phyloP scores from a whole-genome alignment of 2,888 invertebrate genomes.

The Nomada ruficornis region DNA sequence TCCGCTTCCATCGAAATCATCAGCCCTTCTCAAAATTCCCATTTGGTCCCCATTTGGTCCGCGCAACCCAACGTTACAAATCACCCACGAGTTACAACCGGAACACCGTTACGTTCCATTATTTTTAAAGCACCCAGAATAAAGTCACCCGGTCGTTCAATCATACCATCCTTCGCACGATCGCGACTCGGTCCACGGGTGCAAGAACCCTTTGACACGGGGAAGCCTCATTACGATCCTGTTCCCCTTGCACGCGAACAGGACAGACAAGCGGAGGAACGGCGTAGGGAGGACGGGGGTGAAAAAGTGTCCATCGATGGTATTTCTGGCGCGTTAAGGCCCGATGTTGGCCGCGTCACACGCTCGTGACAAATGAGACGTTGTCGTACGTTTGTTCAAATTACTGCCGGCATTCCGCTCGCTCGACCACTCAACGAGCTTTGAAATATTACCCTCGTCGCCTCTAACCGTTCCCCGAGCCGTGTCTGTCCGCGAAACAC shows the following conservation, averaged over 20 bases:
- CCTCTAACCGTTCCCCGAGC: conserved; percentile 49
- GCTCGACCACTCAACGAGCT: conserved; percentile 67
- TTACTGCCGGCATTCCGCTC: conserved; percentile 80
- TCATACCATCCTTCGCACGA: conserved; percentile 1
- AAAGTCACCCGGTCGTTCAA: conserved; percentile 22
- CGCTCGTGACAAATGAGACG: conserved; percentile 82
- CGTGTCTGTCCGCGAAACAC: conserved; percentile 48
- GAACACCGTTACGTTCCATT: not conserved
- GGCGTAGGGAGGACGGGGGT: not conserved
- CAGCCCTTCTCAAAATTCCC: not conserved
- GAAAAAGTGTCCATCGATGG: conserved; percentile 72
- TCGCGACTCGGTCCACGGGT: not conserved
- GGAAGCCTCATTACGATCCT: conserved; percentile 67
- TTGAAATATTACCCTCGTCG: conserved; percentile 82
- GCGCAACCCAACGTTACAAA: not conserved
- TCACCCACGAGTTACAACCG: not conserved
- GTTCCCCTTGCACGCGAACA: conserved; percentile 62
- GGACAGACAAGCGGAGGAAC: conserved; percentile 25
- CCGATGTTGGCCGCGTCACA: conserved; percentile 74
- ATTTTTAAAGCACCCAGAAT: conserved; percentile 5
- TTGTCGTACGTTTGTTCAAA: conserved; percentile 83
- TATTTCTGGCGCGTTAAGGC: conserved; percentile 72
- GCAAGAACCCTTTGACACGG: conserved; percentile 64
- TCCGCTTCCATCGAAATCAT: too few species aligned
- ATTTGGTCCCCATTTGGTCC: not conserved